phyloP scores from a whole-genome alignment of 2,113 vertebrate genomes.

The Hippocampus barbouri region DNA sequence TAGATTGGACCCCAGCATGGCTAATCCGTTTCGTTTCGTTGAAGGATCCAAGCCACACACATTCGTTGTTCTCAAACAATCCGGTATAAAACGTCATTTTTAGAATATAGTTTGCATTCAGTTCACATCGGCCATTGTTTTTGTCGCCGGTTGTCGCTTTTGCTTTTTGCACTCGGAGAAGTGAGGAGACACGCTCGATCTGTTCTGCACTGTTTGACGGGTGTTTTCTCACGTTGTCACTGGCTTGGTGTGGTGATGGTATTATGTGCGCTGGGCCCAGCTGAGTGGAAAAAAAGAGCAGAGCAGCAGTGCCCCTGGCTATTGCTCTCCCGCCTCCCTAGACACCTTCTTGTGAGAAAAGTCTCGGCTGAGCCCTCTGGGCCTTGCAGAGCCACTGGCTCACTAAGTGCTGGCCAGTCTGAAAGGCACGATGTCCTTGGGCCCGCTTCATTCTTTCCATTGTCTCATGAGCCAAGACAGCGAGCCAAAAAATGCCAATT shows the following conservation, averaged over 20 bases:
- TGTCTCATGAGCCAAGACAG: conserved; percentile 64
- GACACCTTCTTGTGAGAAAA: conserved; percentile 96
- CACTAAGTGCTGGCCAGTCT: conserved; percentile 85
- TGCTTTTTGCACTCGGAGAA: conserved; percentile 70
- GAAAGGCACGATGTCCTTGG: conserved; percentile 89
- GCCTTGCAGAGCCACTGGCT: conserved; percentile 78
- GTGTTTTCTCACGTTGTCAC: conserved; percentile 96
- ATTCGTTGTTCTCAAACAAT: background rate
- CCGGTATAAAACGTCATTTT: background rate
- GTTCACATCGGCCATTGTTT: conserved; percentile 35
- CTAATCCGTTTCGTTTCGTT: conserved; percentile 36
- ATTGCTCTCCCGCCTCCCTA: conserved; percentile 60
- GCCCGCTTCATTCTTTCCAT: conserved; percentile 78
- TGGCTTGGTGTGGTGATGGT: conserved; percentile 80
- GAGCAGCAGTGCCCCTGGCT: conserved; percentile 57
- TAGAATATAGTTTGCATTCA: background rate
- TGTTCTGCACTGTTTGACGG: conserved; percentile 80
- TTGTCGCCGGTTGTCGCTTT: conserved; percentile 31
- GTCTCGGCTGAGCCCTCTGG: conserved; percentile 84
- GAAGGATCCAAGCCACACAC: conserved; percentile 14
- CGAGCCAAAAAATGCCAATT: conserved; percentile 59
- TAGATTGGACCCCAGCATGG: conserved; percentile 45
- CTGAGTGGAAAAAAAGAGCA: conserved; percentile 67
- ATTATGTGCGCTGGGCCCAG: conserved; percentile 76
- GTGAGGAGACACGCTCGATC: conserved; percentile 76